phyloP scores from a whole-genome alignment of 2,113 vertebrate genomes.

The Aramus guarauna region DNA sequence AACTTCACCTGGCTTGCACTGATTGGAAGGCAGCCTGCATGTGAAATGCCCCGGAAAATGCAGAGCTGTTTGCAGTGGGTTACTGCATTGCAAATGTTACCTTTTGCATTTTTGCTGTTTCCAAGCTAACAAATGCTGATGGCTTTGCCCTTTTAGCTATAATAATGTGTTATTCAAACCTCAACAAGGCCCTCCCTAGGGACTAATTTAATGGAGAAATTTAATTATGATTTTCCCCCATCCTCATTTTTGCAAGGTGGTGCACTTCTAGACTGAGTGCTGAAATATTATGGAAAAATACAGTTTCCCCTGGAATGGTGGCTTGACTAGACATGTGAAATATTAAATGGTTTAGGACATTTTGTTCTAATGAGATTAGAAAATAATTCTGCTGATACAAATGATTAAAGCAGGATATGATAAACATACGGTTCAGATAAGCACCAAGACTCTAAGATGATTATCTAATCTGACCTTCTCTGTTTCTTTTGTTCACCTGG shows the following conservation, averaged over 20 bases:
- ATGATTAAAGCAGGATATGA: neutral
- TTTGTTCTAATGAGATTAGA: constrained; percentile 1
- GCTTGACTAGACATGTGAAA: neutral
- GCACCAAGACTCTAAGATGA: neutral
- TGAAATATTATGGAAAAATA: neutral
- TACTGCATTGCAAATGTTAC: neutral
- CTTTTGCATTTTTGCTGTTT: neutral
- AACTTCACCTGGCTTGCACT: neutral
- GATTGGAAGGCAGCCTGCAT: constrained; percentile 18
- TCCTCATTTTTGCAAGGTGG: neutral
- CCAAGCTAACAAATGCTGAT: neutral
- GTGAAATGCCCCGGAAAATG: neutral
- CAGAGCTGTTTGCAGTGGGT: neutral
- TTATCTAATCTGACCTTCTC: neutral
- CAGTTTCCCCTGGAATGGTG: neutral
- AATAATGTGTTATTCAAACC: neutral
- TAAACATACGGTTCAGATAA: neutral
- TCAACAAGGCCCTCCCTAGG: neutral
- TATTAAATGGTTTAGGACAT: neutral
- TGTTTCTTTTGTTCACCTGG: neutral
- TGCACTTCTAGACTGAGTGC: neutral
- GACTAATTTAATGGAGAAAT: neutral
- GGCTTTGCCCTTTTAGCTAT: neutral
- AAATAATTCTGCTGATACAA: constrained; percentile 6
- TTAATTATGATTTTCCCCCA: neutral